These are phyloP conservation scores for Coleophora flavipennella DNA, from an alignment of 2,888 invertebrate genomes.

Conservation along the genomic window DNA sequence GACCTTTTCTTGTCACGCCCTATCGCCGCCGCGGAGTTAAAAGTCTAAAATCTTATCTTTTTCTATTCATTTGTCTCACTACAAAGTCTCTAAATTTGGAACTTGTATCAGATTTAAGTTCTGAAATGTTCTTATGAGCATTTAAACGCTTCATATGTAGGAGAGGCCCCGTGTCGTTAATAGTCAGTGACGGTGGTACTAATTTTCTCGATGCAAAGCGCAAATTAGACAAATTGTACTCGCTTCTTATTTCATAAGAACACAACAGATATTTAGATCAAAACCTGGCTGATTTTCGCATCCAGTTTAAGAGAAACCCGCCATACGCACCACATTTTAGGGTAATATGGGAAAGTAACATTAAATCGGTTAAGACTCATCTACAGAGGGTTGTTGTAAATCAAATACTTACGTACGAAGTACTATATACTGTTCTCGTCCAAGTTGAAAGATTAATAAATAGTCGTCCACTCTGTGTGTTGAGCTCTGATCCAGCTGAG, in stretches of 20 bases:
- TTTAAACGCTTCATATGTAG: too few species aligned
- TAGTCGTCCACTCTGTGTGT: too few species aligned
- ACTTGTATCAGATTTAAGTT: too few species aligned
- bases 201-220: slow-evolving; percentile 9
- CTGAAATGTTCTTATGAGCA: too few species aligned
- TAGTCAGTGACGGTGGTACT: slow-evolving; percentile 8
- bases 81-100: too few species aligned
- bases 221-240: slow-evolving; percentile 8
- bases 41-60: too few species aligned
- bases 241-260: slow-evolving; percentile 3
- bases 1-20: too few species aligned
- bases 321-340: slow-evolving; percentile 5
- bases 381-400: neutral
- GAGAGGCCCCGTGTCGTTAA: slow-evolving; percentile 4
- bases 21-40: too few species aligned
- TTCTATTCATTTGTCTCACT: too few species aligned
- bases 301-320: neutral
- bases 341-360: slow-evolving; percentile 4
- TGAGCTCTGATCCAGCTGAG: too few species aligned
- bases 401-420: slow-evolving; percentile 1
- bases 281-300: neutral
- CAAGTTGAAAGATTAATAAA: neutral
- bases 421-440: neutral
- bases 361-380: slow-evolving; percentile 1
- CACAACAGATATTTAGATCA: neutral